Conservation (phyloP, 2,797 vertebrate species). For the Percopsis omiscomaycus region DNA sequence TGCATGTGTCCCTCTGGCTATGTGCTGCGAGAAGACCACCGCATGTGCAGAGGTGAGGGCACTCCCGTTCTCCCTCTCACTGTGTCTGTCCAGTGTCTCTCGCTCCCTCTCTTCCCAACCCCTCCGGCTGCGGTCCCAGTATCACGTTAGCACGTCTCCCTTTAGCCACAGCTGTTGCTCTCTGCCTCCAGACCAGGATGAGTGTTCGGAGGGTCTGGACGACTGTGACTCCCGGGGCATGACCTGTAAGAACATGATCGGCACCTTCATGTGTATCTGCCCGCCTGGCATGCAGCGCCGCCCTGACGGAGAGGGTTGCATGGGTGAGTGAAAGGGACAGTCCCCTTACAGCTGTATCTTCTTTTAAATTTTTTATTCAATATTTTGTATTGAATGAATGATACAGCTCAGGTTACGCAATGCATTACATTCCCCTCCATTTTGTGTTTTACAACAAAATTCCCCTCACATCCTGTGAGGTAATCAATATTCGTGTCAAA, state of each 20-base stretch:
- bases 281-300: constrained; percentile 85
- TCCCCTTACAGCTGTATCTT: not conserved
- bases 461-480: too few species aligned
- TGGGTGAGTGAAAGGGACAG: constrained; percentile 77
- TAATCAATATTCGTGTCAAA: too few species aligned
- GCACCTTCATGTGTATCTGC: constrained; percentile 92
- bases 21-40: constrained; percentile 85
- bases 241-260: constrained; percentile 94
- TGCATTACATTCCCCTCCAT: too few species aligned
- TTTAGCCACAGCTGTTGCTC: not conserved
- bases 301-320: constrained; percentile 87
- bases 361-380: too few species aligned
- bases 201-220: constrained; percentile 86
- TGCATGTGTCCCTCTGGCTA: constrained; percentile 93
- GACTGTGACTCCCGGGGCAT: constrained; percentile 89
- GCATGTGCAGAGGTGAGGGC: constrained; percentile 90
- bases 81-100: not conserved
- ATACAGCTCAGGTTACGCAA: too few species aligned
- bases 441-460: too few species aligned
- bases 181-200: constrained; percentile 84
- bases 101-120: not conserved
- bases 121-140: not conserved
- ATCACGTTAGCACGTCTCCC: not conserved
- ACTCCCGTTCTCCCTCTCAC: not conserved
- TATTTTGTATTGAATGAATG: too few species aligned